Conservation (phyloP, 2,113 vertebrate genomes). For the Pangasianodon hypophthalmus region DNA sequence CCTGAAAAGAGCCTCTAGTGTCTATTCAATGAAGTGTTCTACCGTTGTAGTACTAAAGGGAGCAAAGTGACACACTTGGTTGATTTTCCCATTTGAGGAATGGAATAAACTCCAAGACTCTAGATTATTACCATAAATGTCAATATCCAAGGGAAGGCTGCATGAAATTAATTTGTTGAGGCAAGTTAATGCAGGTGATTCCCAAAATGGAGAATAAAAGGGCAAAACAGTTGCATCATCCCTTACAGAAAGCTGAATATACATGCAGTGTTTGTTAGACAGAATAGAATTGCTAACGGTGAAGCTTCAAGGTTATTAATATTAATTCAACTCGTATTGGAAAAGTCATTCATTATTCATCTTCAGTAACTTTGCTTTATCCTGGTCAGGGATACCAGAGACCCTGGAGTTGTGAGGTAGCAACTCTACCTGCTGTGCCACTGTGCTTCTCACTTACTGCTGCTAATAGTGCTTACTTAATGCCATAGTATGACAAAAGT, state of each 20-base stretch:
- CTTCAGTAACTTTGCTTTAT: neutral
- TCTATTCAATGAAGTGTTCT: slow-evolving; percentile 17
- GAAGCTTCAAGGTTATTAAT: neutral
- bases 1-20: slow-evolving; percentile 16
- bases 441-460: neutral
- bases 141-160: slow-evolving; percentile 67
- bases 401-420: neutral
- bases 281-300: neutral
- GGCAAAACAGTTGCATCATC: slow-evolving; percentile 14
- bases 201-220: slow-evolving; percentile 45
- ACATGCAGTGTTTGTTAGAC: neutral
- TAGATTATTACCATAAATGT: slow-evolving; percentile 62
- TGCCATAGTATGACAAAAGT: neutral
- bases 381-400: neutral
- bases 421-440: neutral
- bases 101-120: slow-evolving; percentile 51
- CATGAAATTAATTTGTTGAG: slow-evolving; percentile 70
- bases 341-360: neutral
- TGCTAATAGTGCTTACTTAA: neutral
- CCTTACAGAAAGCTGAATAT: neutral
- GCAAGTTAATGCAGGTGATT: slow-evolving; percentile 54
- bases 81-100: slow-evolving; percentile 60
- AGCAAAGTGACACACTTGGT: slow-evolving; percentile 56
- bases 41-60: slow-evolving; percentile 26
- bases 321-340: neutral